Evolutionary conservation across 2,888 invertebrate species (phyloP).

Genomic region (Rosalia funebris): DNA sequence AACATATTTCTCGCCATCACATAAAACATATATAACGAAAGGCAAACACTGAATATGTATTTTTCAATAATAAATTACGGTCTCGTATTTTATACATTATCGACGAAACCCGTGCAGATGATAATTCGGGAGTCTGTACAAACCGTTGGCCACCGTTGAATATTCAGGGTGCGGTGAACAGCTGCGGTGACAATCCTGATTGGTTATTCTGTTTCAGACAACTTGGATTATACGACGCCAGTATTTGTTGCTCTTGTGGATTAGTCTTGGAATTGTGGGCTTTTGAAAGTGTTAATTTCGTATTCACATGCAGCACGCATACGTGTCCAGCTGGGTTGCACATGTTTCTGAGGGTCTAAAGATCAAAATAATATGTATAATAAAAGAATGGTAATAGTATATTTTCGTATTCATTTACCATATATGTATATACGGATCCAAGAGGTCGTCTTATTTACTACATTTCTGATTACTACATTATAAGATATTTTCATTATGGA

Average conservation of each 20-base stretch:
- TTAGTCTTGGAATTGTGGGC: slow-evolving; percentile 36
- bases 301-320: slow-evolving; percentile 8
- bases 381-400: too few species aligned
- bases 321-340: background rate
- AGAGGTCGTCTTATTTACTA: too few species aligned
- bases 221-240: slow-evolving; percentile 53
- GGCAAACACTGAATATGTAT: slow-evolving; percentile 12
- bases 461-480: too few species aligned
- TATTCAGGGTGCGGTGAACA: slow-evolving; percentile 54
- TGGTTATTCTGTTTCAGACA: slow-evolving; percentile 59
- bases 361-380: too few species aligned
- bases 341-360: background rate
- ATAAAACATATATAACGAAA: slow-evolving; percentile 7
- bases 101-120: slow-evolving; percentile 33
- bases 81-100: slow-evolving; percentile 15
- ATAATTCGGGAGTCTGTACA: slow-evolving; percentile 40
- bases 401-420: too few species aligned
- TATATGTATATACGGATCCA: too few species aligned
- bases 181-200: slow-evolving; percentile 59
- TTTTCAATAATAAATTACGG: slow-evolving; percentile 5
- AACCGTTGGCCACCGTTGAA: slow-evolving; percentile 43
- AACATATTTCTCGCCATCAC: background rate
- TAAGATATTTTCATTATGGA: too few species aligned
- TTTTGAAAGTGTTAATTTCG: slow-evolving; percentile 11
- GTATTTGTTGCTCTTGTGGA: slow-evolving; percentile 47